phyloP scores from a whole-genome alignment of 2,888 invertebrate species.

The Nasonia oneida region DNA sequence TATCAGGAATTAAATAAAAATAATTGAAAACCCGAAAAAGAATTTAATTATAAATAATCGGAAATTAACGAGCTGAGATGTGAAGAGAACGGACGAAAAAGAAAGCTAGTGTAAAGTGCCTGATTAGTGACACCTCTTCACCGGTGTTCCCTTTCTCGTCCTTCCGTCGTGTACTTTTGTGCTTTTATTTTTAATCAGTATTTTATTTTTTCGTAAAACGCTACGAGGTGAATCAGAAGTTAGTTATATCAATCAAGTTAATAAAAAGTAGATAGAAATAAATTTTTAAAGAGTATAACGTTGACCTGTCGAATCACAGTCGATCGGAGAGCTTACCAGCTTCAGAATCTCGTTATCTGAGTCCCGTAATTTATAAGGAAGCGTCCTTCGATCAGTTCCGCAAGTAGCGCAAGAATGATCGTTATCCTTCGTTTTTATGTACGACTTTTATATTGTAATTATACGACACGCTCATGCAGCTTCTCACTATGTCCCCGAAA shows the following conservation, averaged over 20 bases:
- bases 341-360: slow-evolving; percentile 24
- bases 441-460: slow-evolving; percentile 19
- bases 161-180: slow-evolving; percentile 50
- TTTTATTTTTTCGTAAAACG: slow-evolving; percentile 35
- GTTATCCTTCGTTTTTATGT: slow-evolving; percentile 23
- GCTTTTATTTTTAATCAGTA: slow-evolving; percentile 54
- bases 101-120: slow-evolving; percentile 73
- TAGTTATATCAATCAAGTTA: slow-evolving; percentile 16
- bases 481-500: slow-evolving; percentile 1
- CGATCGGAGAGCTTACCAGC: neutral
- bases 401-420: slow-evolving; percentile 3
- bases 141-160: slow-evolving; percentile 68
- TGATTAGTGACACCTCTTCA: slow-evolving; percentile 76
- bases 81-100: slow-evolving; percentile 40
- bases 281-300: slow-evolving; percentile 41
- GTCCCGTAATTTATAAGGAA: slow-evolving; percentile 19
- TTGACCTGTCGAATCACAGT: slow-evolving; percentile 21
- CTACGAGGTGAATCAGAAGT: slow-evolving; percentile 36
- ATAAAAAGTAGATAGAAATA: slow-evolving; percentile 31
- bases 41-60: slow-evolving; percentile 1
- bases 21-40: slow-evolving; percentile 5
- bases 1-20: slow-evolving; percentile 27
- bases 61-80: slow-evolving; percentile 7
- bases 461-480: slow-evolving; percentile 14
- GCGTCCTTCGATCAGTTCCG: neutral